Percentiles rank a stretch among this genome's conserved stretches.
Conservation (phyloP, 2,888 invertebrate genomes). For the Drosophila leonis region DNA sequence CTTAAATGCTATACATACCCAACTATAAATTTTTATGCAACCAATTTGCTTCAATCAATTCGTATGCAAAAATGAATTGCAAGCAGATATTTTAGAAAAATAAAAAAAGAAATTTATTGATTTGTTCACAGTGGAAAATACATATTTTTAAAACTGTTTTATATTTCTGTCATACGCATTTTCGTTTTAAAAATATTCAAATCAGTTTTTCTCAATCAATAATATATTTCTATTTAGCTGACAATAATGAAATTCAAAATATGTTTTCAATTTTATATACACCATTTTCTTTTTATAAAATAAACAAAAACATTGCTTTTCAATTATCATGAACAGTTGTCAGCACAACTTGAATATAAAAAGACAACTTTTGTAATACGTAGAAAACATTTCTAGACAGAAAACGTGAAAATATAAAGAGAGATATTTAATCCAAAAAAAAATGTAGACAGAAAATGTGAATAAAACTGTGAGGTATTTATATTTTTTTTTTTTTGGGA, state of each 20-base stretch:
- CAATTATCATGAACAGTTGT: not conserved
- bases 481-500: not conserved
- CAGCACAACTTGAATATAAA: not conserved
- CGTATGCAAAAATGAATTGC: not conserved
- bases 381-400: not conserved
- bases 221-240: not conserved
- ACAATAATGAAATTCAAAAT: not conserved
- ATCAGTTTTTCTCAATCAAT: not conserved
- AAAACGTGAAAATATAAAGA: not conserved
- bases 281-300: not conserved
- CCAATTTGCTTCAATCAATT: not conserved
- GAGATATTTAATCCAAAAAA: too few relatives aligned
- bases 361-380: not conserved
- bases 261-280: not conserved
- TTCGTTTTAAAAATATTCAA: not conserved
- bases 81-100: not conserved
- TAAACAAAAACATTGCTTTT: not conserved
- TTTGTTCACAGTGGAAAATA: not conserved
- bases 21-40: not conserved
- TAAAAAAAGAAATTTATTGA: not conserved
- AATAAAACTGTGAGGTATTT: not conserved
- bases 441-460: too few relatives aligned
- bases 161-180: not conserved
- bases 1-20: not conserved
- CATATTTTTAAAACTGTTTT: not conserved